Base-by-base conservation (phyloP, 2,888 invertebrate genomes). In the Myopa testacea region DNA sequence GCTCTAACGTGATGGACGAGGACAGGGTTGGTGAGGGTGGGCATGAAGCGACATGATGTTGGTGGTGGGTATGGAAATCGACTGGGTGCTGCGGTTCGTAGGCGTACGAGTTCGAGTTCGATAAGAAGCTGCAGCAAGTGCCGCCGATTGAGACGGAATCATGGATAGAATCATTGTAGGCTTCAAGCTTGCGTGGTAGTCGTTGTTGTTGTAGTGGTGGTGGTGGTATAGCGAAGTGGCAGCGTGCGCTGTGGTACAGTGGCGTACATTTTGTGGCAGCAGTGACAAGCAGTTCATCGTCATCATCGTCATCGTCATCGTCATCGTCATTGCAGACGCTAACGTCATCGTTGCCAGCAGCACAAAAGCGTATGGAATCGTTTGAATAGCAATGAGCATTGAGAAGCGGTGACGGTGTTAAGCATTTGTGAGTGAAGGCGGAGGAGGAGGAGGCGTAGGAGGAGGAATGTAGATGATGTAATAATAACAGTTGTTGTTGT, bases 351-450 rank as follows among this genome's bases (percentile, higher is more conserved):
- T 5, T 78, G 72, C 78, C 79, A 10, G 81, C 84, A 73, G 71
- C 81, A 75, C 78, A 78, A 79, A 76, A 78, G 50, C 82, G 81
- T 75, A 86, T 81, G 78, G 84, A 85, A 70, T 85, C 85, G 75
- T 84, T 84, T 67, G 86, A 86, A 78, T 85, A 85, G 80, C 84
- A 86, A 78, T 83, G 84, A 80, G 85, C 82, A 78, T 82, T 68
- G 37, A 26, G 19, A 26, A 26, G 26, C 26, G 26, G 26, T 26
- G 26, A n/a, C 16, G 63, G 58, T 62, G 77, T 52, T 78, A 16
- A 12, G 37, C 14, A n/a, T 65, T 60, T 65, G 55, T 50, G 76
- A 69, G 62, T 40, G 74, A 63, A 8, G 26, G 60, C n/a, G 55
- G 74, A 12, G 45, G 45, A 16, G 16, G 62, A 19, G 62, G 62